Evolutionary conservation across 2,113 vertebrate genomes (phyloP), one percentile per base, ranked within the genome.

Genomic region (Octodon degus): DNA sequence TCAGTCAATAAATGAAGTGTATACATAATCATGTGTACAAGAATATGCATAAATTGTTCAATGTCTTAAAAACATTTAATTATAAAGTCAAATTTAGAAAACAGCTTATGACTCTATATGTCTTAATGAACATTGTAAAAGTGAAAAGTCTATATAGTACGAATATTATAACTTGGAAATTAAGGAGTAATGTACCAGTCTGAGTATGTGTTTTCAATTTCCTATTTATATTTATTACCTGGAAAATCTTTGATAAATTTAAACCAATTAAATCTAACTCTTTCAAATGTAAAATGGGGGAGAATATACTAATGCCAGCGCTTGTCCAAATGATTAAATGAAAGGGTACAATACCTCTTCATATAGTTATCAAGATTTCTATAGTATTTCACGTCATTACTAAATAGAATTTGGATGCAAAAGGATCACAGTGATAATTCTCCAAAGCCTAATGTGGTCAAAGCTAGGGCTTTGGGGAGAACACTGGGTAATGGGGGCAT

Each of bases 61-160:
- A n/a, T 1, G 16, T 53, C 12, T 9, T n/a, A 89, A 58, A 67
- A 81, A 76, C 0, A 74, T 43, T 22, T n/a, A 94, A 89, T 76
- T 62, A 68, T n/a, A 82, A 79, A 86, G 13, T 4, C 24, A 19
- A 58, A 94, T 9, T 58, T 65, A 82, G 9, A 76, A 12, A 37
- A 86, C 12, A 74, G 13, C 1, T 85, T 62, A 60, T 43, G 77
- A 47, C 20, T 53, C 10, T 0, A 70, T 43, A 53, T 65, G 50
- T 76, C 11, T 87, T 84, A 62, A 37, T n/a, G 32, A 65, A 3
- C 9, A 84, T 68, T 86, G 30, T 92, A 83, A 91, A 96, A 91
- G 65, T 60, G 37, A 43, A 82, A 86, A 82, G 16, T 0, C 6
- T 13, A 60, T 24, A 4, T 60, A 80, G 62, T 8, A 55, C 24